A percentile compares a stretch with the other conserved stretches of the same genome.
Conservation (phyloP, 2,113 vertebrate species). For the Chionodraco myersi region DNA sequence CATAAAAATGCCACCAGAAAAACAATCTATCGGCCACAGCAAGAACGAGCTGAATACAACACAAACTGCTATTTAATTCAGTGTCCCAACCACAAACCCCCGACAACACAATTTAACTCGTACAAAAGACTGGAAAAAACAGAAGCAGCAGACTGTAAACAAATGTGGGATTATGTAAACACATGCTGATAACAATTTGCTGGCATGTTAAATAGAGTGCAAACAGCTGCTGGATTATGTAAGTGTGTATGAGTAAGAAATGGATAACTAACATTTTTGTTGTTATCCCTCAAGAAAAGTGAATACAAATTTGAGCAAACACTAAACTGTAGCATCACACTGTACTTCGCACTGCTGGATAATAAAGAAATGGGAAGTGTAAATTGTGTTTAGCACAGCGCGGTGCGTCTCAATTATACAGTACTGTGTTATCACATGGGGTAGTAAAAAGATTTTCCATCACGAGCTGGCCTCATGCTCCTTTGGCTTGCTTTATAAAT, state of each 20-base stretch:
- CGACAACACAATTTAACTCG: not conserved
- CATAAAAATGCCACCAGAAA: not conserved
- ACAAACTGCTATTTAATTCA: not conserved
- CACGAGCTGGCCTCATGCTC: constrained; percentile 17
- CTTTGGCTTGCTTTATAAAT: constrained; percentile 17
- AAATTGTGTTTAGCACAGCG: constrained; percentile 3
- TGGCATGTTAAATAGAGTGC: constrained; percentile 5
- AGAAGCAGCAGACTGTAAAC: constrained; percentile 1
- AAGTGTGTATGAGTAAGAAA: not conserved
- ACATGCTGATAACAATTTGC: constrained; percentile 12
- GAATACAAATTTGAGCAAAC: constrained; percentile 4
- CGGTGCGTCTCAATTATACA: constrained; percentile 24
- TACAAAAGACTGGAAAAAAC: not conserved
- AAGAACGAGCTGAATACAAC: not conserved
- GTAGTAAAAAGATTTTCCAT: constrained; percentile 45
- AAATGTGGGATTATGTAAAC: constrained; percentile 15
- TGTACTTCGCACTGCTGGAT: not conserved
- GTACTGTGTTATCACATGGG: constrained; percentile 8
- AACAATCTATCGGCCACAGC: too few species aligned
- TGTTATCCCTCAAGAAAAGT: not conserved
- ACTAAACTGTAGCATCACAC: not conserved
- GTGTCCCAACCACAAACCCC: not conserved
- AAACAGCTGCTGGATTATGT: constrained; percentile 15
- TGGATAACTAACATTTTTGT: constrained; percentile 11
- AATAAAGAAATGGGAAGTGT: not conserved